Evolutionary conservation across 1,140 invertebrate genomes (phyloP), one percentile per base, ranked within the genome.

Genomic region (Hylaeus volcanicus): DNA sequence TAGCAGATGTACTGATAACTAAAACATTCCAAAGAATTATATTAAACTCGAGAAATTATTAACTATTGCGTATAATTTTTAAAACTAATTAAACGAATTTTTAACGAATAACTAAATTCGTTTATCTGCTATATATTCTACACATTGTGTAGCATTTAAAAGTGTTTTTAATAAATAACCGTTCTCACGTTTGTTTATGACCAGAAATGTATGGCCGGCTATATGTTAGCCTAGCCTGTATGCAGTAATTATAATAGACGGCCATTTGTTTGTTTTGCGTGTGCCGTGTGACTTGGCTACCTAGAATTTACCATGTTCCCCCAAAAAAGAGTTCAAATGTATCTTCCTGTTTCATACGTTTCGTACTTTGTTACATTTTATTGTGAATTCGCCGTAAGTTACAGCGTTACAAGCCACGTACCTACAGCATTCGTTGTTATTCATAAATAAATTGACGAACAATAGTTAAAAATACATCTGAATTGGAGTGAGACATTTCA

Each of bases 281-380:
- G n/a, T 68, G 65, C 65, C 53, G 45, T 68, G 45, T 68, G 65
- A 68, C 65, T 68, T 68, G 65, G 65, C 43, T 68, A 68, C 65
- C 65, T 68, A 51, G 65, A 68, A 53, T 68, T 68, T 68, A 68
- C 65, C 65, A 68, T 68, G 65, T 68, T 37, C 65, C 45, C 11
- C 15, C 45, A 26, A 68, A 68, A 68, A 68, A 68, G n/a, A 12
- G 45, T 37, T 12, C 45, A 45, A 53, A 68, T 68, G 45, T 68
- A 68, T 68, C 65, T 68, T 68, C 26, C 45, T 68, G 65, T 68
- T 68, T 51, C 65, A 68, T 53, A 68, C 65, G 65, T 68, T 68
- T n/a, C 11, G 2, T n/a, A 45, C 9, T 53, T 37, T 68, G 45
- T 68, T 68, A 68, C 26, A n/a, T 68, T 68, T 51, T 45, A 68